phyloP scores from a whole-genome alignment of 2,888 invertebrate species.

The Spicauda simplicius region DNA sequence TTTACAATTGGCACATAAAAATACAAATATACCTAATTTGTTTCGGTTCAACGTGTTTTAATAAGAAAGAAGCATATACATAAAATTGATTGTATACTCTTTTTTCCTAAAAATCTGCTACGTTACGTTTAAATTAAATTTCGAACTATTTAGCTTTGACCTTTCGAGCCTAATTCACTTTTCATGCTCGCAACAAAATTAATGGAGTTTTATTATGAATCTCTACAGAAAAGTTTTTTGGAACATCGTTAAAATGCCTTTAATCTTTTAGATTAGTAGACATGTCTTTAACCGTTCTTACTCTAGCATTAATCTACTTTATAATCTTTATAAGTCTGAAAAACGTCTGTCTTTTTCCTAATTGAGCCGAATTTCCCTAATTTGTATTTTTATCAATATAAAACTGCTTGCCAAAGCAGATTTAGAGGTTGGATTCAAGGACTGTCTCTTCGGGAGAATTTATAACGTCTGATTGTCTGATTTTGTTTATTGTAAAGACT shows the following conservation, averaged over 20 bases:
- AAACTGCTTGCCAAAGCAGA: not conserved
- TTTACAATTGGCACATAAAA: too few relatives aligned
- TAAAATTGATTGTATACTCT: too few relatives aligned
- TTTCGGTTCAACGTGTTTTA: too few relatives aligned
- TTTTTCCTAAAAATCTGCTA: not conserved
- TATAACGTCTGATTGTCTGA: not conserved
- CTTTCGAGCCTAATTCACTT: not conserved
- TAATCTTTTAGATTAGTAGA: constrained; percentile 13
- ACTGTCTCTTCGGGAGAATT: not conserved
- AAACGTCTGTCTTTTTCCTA: not conserved
- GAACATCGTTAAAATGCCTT: constrained; percentile 7
- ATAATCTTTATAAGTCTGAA: not conserved
- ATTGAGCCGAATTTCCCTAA: not conserved
- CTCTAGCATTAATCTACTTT: not conserved
- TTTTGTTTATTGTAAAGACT: not conserved
- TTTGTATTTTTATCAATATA: not conserved
- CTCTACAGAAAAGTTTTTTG: not conserved
- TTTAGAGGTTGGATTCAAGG: not conserved
- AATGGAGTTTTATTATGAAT: constrained; percentile 5
- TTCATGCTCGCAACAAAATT: constrained; percentile 3
- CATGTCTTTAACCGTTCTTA: not conserved
- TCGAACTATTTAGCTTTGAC: not conserved
- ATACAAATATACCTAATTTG: too few relatives aligned
- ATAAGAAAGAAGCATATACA: too few relatives aligned
- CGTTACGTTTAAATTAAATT: not conserved